Evolutionary conservation across 2,888 invertebrate genomes (phyloP), one percentile per base, ranked within the genome.

Genomic region (Phorcus lineatus): DNA sequence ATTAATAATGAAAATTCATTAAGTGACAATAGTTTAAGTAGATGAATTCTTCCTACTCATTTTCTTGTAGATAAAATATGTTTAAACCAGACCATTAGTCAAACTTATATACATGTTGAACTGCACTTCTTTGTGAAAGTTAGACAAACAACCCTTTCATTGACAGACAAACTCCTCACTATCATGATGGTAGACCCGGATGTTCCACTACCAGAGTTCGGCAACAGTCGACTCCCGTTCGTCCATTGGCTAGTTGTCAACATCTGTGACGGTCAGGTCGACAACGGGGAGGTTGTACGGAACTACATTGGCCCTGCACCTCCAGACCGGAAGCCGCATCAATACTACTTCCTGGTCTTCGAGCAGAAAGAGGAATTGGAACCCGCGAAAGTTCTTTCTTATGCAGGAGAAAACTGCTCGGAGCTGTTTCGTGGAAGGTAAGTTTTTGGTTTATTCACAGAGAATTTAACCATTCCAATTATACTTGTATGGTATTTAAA

Each of bases 161-260:
- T 47, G 47, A 47, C 81, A 87, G 87, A 79, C 28, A 83, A 81
- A 31, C 24, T 80, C 0, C 83, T 81, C 74, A 82, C 86, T 0
- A 47, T 87, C n/a, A 40, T 85, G 1, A 82, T 84, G 79, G 82
- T 83, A 0, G 86, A 86, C 78, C 81, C 83, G 2, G 84, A 87
- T 70, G 84, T 84, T 11, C 84, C 84, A 0, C 31, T 55, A n/a
- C 77, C 79, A 6, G 74, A 78, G 24, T 82, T 83, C 31, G 87
- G 86, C 31, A 86, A 81, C 75, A 36, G 55, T 16, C 78, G 66
- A 0, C 67, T 80, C 6, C 87, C 87, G 7, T 77, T 86, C 31
- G 75, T 85, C 17, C 87, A 86, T 74, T 87, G 87, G 88, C 62
- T 85, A 28, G 83, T 87, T 9, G 75, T 83, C 57, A 88, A 88